These are phyloP conservation scores for Prosopocoilus inquinatus DNA, from an alignment of 2,888 invertebrate genomes.

Conservation along the genomic window DNA sequence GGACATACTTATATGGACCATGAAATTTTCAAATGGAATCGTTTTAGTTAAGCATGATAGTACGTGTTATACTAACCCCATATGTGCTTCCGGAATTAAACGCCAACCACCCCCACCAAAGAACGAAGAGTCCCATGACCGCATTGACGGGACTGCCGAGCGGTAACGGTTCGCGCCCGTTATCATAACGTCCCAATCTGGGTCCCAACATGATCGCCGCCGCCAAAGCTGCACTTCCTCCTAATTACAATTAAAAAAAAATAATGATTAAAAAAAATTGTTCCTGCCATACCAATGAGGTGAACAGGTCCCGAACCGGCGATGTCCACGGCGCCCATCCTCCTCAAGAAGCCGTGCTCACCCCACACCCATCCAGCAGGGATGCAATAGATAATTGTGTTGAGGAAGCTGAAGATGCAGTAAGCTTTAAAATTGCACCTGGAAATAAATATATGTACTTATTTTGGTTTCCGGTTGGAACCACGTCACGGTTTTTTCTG, in stretches of 20 bases:
- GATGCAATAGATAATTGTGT: constrained; percentile 87
- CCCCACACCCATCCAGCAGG: constrained; percentile 96
- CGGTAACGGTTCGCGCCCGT: constrained; percentile 72
- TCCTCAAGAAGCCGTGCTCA: constrained; percentile 79
- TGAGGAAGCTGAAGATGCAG: constrained; percentile 83
- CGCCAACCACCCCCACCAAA: constrained; percentile 97
- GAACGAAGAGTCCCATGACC: constrained; percentile 85
- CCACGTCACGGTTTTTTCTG: no score
- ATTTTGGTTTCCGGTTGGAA: no score
- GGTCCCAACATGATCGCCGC: constrained; percentile 90
- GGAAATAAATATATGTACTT: constrained; percentile 31
- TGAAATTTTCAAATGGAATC: no score
- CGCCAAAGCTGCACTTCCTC: constrained; percentile 75
- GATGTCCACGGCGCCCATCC: constrained; percentile 85
- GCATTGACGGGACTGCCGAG: constrained; percentile 88
- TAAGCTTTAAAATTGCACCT: constrained; percentile 90
- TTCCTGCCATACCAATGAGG: constrained; percentile 74
- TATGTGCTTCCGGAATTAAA: constrained; percentile 92
- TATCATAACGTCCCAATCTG: constrained; percentile 78
- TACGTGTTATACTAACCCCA: constrained; percentile 59
- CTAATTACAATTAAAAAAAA: constrained; percentile 40
- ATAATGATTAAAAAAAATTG: not conserved
- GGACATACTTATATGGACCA: no score
- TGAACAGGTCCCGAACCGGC: constrained; percentile 92
- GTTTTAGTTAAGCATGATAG: no score